phyloP scores from a whole-genome alignment of 1,140 invertebrate genomes.

The Drosophila teissieri region DNA sequence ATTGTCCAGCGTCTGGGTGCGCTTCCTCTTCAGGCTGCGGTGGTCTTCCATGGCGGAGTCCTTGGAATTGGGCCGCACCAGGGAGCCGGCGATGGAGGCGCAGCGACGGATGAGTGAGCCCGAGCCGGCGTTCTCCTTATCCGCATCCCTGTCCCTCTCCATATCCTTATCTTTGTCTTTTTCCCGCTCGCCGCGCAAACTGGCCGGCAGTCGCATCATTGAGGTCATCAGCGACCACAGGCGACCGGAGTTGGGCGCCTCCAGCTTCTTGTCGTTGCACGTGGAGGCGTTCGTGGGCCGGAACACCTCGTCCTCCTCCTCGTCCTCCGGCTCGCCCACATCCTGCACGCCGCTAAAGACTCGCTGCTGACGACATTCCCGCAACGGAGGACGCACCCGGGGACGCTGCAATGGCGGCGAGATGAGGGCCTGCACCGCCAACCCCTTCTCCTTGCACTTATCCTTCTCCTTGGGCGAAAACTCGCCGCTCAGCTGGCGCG shows the following conservation, averaged over 20 bases:
- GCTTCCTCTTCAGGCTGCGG: conserved; percentile 70
- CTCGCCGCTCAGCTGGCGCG: conserved; percentile 53
- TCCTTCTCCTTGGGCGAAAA: conserved; percentile 46
- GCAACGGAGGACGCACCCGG: conserved; percentile 54
- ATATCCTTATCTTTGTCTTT: background rate
- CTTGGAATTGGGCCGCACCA: conserved; percentile 56
- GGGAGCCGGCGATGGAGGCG: conserved; percentile 77
- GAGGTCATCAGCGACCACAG: conserved; percentile 75
- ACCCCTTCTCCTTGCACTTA: background rate
- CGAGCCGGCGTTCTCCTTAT: conserved; percentile 50
- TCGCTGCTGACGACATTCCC: conserved; percentile 34
- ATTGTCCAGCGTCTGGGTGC: conserved; percentile 71
- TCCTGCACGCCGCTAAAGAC: conserved; percentile 61
- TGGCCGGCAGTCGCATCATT: conserved; percentile 68
- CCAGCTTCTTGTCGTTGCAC: conserved; percentile 55
- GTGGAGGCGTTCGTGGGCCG: conserved; percentile 58
- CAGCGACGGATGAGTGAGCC: conserved; percentile 71
- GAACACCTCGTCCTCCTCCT: conserved; percentile 69
- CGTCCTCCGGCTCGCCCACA: conserved; percentile 3
- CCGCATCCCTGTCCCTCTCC: background rate
- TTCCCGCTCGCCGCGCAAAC: conserved; percentile 15
- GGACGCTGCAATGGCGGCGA: conserved; percentile 30
- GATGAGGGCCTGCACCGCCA: background rate
- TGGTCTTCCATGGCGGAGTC: conserved; percentile 31
- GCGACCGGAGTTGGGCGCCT: conserved; percentile 37